These are phyloP conservation scores for Neogobius melanostomus DNA, from an alignment of 2,113 vertebrate species.

Conservation along the genomic window DNA sequence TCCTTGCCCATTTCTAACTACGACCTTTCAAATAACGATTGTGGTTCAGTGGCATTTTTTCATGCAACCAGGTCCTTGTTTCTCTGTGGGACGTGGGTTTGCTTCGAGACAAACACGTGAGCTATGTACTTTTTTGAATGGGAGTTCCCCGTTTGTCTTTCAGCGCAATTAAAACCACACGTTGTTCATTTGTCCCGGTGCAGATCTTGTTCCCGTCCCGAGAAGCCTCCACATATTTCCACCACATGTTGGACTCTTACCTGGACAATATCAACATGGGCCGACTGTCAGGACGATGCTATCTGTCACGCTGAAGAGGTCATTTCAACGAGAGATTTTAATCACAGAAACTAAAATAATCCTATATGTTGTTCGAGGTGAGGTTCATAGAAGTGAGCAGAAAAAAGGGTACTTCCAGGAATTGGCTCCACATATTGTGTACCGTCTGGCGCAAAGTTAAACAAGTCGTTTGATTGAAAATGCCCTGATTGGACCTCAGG, in stretches of 20 bases:
- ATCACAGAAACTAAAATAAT: not conserved
- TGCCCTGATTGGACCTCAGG: not conserved
- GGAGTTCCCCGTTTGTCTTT: not conserved
- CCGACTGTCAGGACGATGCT: too few relatives aligned
- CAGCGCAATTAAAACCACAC: not conserved
- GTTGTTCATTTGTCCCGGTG: not conserved
- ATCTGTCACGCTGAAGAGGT: not conserved
- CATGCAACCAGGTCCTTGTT: not conserved
- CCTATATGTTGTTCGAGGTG: not conserved
- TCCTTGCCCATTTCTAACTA: too few relatives aligned
- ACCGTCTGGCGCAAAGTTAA: not conserved
- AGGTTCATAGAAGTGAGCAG: not conserved
- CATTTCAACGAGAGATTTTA: too few relatives aligned
- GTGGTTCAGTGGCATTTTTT: not conserved
- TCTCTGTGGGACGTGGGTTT: not conserved
- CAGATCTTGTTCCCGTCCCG: too few relatives aligned
- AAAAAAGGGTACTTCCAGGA: not conserved
- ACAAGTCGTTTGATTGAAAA: not conserved
- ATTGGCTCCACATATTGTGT: not conserved
- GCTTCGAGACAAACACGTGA: too few relatives aligned
- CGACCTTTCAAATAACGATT: too few relatives aligned
- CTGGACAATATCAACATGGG: not conserved
- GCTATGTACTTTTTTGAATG: not conserved
- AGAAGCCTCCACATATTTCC: too few relatives aligned
- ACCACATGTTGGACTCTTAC: not conserved